Percentiles rank a stretch among this genome's conserved stretches.
Conservation (phyloP, 2,888 invertebrate species). For the Lycaena phlaeas region DNA sequence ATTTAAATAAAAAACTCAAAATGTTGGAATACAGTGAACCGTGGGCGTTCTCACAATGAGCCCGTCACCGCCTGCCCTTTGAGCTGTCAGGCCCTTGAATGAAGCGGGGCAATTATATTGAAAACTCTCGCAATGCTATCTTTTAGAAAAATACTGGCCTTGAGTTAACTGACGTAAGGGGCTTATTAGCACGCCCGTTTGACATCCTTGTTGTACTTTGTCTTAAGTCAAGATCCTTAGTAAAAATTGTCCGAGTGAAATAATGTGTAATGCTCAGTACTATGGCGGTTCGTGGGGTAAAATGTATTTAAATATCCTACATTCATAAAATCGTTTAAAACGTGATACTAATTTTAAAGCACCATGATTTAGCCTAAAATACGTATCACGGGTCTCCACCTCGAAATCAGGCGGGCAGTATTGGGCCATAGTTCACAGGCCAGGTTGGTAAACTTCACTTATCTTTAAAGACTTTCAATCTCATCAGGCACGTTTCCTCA, state of each 20-base stretch:
- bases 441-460: too few species aligned
- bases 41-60: slow-evolving; percentile 69
- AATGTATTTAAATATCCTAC: too few species aligned
- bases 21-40: slow-evolving; percentile 65
- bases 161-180: slow-evolving; percentile 53
- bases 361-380: too few species aligned
- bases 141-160: slow-evolving; percentile 59
- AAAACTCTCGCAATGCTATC: slow-evolving; percentile 65
- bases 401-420: too few species aligned
- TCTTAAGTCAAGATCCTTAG: slow-evolving; percentile 15
- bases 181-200: slow-evolving; percentile 61
- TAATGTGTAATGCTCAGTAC: too few species aligned
- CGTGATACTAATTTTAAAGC: too few species aligned
- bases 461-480: too few species aligned
- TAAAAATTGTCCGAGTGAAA: slow-evolving; percentile 5
- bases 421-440: too few species aligned
- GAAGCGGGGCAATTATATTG: slow-evolving; percentile 71
- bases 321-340: too few species aligned
- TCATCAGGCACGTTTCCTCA: too few species aligned
- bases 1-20: slow-evolving; percentile 52
- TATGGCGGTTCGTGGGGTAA: too few species aligned
- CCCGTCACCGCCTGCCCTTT: slow-evolving; percentile 63
- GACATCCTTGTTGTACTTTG: slow-evolving; percentile 28
- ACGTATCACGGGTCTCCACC: too few species aligned
- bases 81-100: slow-evolving; percentile 68